Evolutionary conservation across 2,113 vertebrate species (phyloP).

Genomic region (Melanerpes formicivorus): DNA sequence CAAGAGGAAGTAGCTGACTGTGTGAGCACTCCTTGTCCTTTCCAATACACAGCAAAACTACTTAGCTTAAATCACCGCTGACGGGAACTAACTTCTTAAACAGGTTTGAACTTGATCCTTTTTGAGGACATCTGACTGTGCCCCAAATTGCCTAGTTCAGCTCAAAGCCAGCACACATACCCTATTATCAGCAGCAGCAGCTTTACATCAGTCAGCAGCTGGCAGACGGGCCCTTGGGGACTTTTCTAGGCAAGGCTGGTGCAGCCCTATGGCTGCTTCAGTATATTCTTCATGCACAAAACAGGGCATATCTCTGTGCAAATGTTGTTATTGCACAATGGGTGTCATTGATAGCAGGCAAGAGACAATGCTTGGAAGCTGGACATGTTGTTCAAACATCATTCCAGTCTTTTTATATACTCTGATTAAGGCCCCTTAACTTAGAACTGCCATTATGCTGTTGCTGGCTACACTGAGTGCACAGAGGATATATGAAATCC

Average conservation of each 20-base stretch:
- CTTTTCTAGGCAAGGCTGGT: constrained; percentile 13
- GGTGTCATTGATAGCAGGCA: constrained; percentile 46
- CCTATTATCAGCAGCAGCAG: constrained; percentile 45
- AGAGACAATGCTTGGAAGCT: constrained; percentile 36
- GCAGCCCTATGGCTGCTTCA: constrained; percentile 34
- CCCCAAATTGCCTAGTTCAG: constrained; percentile 49
- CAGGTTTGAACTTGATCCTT: constrained; percentile 61
- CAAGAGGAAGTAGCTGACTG: constrained; percentile 62
- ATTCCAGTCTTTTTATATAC: constrained; percentile 27
- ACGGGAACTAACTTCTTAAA: constrained; percentile 60
- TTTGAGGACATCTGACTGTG: constrained; percentile 50
- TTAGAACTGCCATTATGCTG: constrained; percentile 9
- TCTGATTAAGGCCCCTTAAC: constrained; percentile 40
- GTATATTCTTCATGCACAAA: neutral
- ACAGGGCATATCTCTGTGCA: constrained; percentile 35
- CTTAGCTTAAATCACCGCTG: constrained; percentile 60
- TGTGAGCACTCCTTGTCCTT: constrained; percentile 37
- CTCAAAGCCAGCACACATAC: constrained; percentile 33
- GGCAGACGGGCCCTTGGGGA: constrained; percentile 31
- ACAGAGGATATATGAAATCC: neutral
- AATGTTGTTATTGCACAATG: constrained; percentile 56
- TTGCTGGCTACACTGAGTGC: neutral
- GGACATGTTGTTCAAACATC: constrained; percentile 45
- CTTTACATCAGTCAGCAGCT: constrained; percentile 55
- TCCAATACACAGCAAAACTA: constrained; percentile 48